Conservation (phyloP, 2,797 vertebrate genomes). For the Balearica regulorum region DNA sequence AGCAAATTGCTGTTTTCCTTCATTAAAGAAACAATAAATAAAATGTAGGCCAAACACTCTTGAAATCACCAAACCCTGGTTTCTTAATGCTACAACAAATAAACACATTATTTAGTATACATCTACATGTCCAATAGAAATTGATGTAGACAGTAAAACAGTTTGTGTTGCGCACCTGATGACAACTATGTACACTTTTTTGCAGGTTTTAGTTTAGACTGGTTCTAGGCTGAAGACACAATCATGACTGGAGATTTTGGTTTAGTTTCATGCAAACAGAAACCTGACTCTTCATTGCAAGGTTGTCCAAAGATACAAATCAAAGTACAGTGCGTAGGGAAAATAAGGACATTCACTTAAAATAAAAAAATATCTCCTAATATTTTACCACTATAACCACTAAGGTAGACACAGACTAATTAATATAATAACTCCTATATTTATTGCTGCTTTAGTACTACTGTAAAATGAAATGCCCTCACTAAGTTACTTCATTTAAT, state of each 20-base stretch:
- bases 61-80: background rate
- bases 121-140: background rate
- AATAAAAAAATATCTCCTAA: background rate
- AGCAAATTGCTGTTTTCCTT: background rate
- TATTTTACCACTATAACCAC: no score
- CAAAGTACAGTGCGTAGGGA: background rate
- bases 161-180: background rate
- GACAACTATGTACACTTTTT: rapidly evolving
- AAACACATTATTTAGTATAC: background rate
- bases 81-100: background rate
- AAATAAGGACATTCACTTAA: background rate
- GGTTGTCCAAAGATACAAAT: background rate
- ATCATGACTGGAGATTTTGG: background rate
- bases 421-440: background rate
- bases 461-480: background rate
- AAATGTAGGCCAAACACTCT: background rate
- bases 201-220: background rate
- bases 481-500: background rate
- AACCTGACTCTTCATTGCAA: background rate
- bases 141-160: background rate
- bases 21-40: background rate
- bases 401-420: background rate
- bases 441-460: background rate
- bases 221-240: background rate
- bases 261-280: background rate